A percentile compares a stretch with the other conserved stretches of the same genome.
These are phyloP conservation scores for Ypsolopha sequella DNA, from an alignment of 2,888 invertebrate genomes.

Conservation along the genomic window DNA sequence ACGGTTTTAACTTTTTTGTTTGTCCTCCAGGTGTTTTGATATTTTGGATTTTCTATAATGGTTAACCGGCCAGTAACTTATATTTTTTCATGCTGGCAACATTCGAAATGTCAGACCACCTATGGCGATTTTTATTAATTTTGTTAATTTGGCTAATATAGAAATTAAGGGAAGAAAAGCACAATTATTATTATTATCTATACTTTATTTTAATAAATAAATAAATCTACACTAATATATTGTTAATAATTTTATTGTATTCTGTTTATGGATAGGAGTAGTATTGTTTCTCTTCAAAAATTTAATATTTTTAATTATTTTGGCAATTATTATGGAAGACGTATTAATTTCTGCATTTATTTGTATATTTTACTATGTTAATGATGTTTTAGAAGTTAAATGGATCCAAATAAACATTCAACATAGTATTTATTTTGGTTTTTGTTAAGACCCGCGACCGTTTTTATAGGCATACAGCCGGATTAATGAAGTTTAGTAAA, in stretches of 20 bases:
- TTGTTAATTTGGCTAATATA: conserved; percentile 60
- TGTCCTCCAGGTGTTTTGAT: conserved; percentile 16
- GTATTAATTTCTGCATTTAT: conserved; percentile 57
- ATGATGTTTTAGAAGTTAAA: conserved; percentile 62
- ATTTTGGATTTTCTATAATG: conserved; percentile 15
- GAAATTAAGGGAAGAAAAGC: conserved; percentile 54
- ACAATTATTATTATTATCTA: conserved; percentile 47
- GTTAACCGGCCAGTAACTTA: conserved; percentile 14
- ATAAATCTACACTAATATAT: conserved; percentile 60
- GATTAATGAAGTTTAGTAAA: no score
- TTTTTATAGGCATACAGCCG: no score
- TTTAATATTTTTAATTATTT: conserved; percentile 30
- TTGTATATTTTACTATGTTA: conserved; percentile 66
- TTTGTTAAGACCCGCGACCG: conserved; percentile 7
- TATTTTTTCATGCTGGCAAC: conserved; percentile 31
- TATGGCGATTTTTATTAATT: conserved; percentile 13
- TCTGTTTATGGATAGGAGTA: conserved; percentile 41
- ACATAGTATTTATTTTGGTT: conserved; percentile 46
- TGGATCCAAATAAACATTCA: conserved; percentile 67
- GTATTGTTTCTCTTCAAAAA: conserved; percentile 31
- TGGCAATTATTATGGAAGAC: conserved; percentile 18
- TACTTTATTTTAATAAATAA: conserved; percentile 40
- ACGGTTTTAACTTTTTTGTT: conserved; percentile 21
- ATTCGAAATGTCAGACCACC: conserved; percentile 10
- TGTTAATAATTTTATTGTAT: conserved; percentile 65